These are phyloP conservation scores for Girardinus metallicus DNA, from an alignment of 2,797 vertebrate genomes.

Conservation along the genomic window DNA sequence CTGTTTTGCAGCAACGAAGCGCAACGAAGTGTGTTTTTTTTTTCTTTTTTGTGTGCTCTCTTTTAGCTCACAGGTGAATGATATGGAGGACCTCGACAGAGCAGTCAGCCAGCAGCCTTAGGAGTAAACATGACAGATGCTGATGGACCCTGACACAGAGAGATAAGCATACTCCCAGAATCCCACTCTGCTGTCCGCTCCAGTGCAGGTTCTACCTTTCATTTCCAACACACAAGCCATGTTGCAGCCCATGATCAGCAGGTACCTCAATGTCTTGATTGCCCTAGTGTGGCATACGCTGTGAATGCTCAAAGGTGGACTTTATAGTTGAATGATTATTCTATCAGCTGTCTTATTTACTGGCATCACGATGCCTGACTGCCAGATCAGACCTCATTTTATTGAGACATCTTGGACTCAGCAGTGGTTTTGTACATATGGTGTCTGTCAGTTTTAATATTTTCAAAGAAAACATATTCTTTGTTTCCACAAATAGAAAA, in stretches of 20 bases:
- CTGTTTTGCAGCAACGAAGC: constrained; percentile 10
- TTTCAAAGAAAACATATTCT: neutral
- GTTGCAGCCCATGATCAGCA: constrained; percentile 6
- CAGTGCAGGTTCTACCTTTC: constrained; percentile 35
- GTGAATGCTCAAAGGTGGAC: neutral
- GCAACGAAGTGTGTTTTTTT: constrained; percentile 40
- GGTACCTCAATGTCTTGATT: neutral
- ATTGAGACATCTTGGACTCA: neutral
- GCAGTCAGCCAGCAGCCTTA: constrained; percentile 69
- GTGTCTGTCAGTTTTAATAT: neutral
- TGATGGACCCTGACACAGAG: constrained; percentile 72
- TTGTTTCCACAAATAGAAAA: neutral
- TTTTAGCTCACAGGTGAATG: constrained; percentile 61
- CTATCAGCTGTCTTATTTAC: neutral
- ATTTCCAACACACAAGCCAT: constrained; percentile 15
- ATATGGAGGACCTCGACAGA: constrained; percentile 65
- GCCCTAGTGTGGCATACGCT: neutral
- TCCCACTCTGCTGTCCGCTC: constrained; percentile 60
- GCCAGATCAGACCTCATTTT: neutral
- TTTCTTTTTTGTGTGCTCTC: constrained; percentile 39
- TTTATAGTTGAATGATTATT: neutral
- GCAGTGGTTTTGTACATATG: neutral
- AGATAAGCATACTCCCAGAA: constrained; percentile 66
- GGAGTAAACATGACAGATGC: constrained; percentile 75
- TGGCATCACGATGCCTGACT: neutral